Conservation (phyloP, 2,797 vertebrate genomes). For the Enteromius argenteus region DNA sequence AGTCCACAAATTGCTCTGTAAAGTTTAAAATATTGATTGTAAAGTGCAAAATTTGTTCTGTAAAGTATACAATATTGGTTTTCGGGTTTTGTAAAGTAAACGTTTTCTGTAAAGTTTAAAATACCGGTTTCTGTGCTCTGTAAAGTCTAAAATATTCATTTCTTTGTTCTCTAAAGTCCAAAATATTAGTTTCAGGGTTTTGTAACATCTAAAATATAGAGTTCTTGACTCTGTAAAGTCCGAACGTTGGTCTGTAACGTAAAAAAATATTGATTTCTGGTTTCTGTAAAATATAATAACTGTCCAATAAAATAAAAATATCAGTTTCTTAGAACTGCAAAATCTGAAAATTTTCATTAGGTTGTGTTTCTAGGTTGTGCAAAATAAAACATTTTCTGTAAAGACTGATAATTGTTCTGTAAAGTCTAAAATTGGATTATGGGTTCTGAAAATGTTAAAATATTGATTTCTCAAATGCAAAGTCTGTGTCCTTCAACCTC, state of each 20-base stretch:
- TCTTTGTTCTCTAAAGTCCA: not conserved
- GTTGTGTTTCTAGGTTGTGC: not conserved
- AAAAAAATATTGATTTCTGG: no score
- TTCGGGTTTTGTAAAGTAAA: not conserved
- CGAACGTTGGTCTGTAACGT: not conserved
- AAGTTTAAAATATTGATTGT: not conserved
- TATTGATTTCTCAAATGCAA: no score
- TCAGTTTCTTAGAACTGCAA: not conserved
- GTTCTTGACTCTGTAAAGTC: no score
- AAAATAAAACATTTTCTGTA: not conserved
- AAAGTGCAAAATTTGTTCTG: not conserved
- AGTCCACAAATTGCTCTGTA: not conserved
- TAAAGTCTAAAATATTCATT: not conserved
- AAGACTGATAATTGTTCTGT: not conserved
- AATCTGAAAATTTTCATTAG: not conserved
- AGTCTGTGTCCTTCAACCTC: no score
- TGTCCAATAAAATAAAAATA: not conserved
- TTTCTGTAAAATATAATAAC: no score
- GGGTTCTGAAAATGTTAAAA: not conserved
- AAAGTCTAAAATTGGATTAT: not conserved
- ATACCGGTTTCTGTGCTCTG: not conserved
- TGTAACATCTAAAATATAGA: not conserved
- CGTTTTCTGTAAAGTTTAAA: not conserved
- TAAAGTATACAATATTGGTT: not conserved
- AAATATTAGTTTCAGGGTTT: not conserved